phyloP scores from a whole-genome alignment of 2,888 invertebrate species.

The Cotesia congregata region DNA sequence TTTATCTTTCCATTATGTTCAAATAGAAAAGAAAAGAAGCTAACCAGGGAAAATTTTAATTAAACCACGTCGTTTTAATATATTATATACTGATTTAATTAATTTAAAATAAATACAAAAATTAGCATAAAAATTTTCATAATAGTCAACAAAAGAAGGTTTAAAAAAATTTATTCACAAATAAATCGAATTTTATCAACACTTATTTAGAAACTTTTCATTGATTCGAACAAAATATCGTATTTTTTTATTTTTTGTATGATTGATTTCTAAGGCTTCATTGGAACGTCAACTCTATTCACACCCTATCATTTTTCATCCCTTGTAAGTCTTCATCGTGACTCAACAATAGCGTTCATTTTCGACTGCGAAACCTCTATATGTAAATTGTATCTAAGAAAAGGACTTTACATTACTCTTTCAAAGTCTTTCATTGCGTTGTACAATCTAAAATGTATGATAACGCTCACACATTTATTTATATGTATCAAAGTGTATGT shows the following conservation, averaged over 20 bases:
- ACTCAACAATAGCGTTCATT: constrained; percentile 31
- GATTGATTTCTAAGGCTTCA: constrained; percentile 68
- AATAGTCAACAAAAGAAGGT: no score
- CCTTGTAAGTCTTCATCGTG: constrained; percentile 58
- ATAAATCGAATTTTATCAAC: background rate
- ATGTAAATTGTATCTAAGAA: constrained; percentile 32
- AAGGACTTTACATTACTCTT: background rate
- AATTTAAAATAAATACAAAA: no score
- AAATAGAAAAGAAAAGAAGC: no score
- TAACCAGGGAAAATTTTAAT: no score
- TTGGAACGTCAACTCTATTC: constrained; percentile 28
- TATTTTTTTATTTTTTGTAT: constrained; percentile 52
- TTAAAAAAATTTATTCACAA: no score
- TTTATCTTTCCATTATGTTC: no score
- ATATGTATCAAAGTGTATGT: background rate
- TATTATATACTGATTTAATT: no score
- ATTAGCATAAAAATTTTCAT: no score
- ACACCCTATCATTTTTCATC: constrained; percentile 41
- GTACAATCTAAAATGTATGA: background rate
- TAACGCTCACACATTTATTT: no score
- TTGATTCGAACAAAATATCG: constrained; percentile 35
- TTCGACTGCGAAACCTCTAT: constrained; percentile 13
- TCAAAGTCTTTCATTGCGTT: background rate
- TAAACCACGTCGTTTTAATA: no score
- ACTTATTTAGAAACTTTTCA: constrained; percentile 36